Percentiles rank a stretch among this genome's conserved stretches.
Evolutionary conservation across 1,140 invertebrate genomes (phyloP).

Genomic region (Caenorhabditis inopinata): DNA sequence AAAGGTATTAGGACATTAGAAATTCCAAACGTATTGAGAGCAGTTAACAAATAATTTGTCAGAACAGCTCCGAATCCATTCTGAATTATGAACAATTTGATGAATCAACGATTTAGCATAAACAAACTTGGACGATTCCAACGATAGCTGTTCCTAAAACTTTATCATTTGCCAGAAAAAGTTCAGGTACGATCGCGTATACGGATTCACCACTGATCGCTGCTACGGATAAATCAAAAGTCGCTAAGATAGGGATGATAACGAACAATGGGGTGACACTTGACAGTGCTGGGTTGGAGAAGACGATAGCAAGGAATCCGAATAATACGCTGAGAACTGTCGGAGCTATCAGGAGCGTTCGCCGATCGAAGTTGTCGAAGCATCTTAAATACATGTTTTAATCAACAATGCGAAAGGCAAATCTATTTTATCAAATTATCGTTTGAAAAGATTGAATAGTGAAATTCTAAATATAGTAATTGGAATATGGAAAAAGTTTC

Average conservation of each 20-base stretch:
- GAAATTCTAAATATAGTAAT: too few species aligned
- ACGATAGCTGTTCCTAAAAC: conserved; percentile 38
- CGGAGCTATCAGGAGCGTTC: conserved; percentile 38
- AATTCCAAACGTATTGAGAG: conserved; percentile 2
- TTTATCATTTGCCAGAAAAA: conserved; percentile 42
- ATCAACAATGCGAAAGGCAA: background rate
- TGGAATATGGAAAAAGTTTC: too few species aligned
- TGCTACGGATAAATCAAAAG: conserved; percentile 38
- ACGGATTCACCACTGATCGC: conserved; percentile 42
- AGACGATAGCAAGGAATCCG: conserved; percentile 22
- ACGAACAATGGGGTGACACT: background rate
- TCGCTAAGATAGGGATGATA: conserved; percentile 33
- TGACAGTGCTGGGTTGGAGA: background rate
- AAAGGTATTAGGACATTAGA: conserved; percentile 37
- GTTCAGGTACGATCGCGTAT: conserved; percentile 44
- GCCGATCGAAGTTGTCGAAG: conserved; percentile 39
- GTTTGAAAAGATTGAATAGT: too few species aligned
- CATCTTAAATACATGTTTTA: background rate
- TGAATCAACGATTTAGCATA: background rate
- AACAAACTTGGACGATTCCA: conserved; percentile 38
- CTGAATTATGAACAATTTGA: background rate
- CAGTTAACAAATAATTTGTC: conserved; percentile 30
- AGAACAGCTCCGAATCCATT: conserved; percentile 37
- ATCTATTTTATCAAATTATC: background rate
- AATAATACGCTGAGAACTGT: conserved; percentile 30